Evolutionary conservation across 2,797 vertebrate genomes (phyloP).

Genomic region (Aselliscus stoliczkanus): DNA sequence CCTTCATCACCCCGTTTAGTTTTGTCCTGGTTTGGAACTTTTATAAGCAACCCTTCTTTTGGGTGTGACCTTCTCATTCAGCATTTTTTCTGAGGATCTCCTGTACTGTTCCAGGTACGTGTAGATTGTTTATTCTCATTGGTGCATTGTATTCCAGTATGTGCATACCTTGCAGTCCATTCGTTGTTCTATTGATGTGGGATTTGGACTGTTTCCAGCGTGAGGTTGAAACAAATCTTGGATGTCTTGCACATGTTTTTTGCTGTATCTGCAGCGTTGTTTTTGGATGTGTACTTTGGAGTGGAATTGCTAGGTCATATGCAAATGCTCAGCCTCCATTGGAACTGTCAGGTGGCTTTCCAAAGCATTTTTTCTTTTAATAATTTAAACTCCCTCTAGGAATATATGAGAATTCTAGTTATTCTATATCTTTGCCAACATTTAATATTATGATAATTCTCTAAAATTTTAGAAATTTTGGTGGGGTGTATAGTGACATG

Average conservation of each 20-base stretch:
- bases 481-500: neutral
- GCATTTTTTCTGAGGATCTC: neutral
- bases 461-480: neutral
- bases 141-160: accelerated
- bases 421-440: neutral
- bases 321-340: neutral
- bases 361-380: neutral
- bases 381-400: neutral
- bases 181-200: neutral
- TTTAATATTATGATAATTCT: neutral
- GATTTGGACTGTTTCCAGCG: neutral
- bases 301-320: too few species aligned
- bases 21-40: neutral
- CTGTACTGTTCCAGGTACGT: neutral
- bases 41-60: neutral
- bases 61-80: neutral
- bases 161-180: accelerated
- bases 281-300: neutral
- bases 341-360: neutral
- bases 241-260: neutral
- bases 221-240: neutral
- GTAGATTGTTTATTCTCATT: neutral
- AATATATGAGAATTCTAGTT: neutral
- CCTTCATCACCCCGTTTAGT: neutral
- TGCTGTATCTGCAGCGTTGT: neutral